Conservation (phyloP, 2,797 vertebrate species). For the Hirundo rustica region DNA sequence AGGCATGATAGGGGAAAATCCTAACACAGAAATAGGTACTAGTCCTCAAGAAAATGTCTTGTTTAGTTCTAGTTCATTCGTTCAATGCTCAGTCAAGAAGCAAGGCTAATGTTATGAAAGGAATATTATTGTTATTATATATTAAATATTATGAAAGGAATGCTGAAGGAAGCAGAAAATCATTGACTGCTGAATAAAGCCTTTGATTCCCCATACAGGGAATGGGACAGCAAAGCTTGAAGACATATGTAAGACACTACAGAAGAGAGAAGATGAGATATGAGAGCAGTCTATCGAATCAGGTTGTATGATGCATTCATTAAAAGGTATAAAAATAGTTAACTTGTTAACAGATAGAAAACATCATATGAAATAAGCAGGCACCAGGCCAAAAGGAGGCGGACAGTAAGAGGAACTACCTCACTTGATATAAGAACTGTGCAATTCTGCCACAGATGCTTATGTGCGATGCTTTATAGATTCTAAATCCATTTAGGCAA, state of each 20-base stretch:
- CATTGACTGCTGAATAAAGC: neutral
- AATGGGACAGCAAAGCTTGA: neutral
- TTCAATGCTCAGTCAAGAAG: neutral
- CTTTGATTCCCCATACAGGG: neutral
- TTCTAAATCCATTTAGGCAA: neutral
- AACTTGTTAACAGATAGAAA: neutral
- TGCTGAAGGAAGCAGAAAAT: neutral
- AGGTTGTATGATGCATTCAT: neutral
- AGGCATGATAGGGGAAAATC: neutral
- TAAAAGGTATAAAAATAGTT: neutral
- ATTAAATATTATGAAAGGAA: neutral
- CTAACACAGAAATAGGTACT: neutral
- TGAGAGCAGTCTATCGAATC: accelerated
- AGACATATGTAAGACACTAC: neutral
- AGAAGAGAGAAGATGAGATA: neutral
- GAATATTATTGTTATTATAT: neutral
- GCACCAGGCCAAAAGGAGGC: neutral
- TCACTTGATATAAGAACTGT: neutral
- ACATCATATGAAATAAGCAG: neutral
- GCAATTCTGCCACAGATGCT: neutral
- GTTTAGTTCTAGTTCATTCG: neutral
- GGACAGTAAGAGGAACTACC: neutral
- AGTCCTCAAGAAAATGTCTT: neutral
- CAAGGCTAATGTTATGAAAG: neutral
- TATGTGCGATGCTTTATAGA: accelerated